These are phyloP conservation scores for Hemithea aestivaria DNA, from an alignment of 2,888 invertebrate species.

Conservation along the genomic window DNA sequence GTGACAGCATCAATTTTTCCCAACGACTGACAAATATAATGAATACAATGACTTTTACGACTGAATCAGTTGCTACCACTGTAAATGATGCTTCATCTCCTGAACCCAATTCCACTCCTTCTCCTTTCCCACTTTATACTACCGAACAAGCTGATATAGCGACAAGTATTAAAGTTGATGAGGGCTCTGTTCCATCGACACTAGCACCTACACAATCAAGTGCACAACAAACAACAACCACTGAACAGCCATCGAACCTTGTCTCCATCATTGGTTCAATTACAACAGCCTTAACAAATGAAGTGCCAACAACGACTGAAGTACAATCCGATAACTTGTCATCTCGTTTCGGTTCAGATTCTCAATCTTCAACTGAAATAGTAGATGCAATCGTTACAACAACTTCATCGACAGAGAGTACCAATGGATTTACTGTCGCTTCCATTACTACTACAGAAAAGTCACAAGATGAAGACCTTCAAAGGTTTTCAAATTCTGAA, in stretches of 20 bases:
- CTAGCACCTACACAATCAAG: conserved; percentile 1
- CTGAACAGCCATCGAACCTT: too few relatives aligned
- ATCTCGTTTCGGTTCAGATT: conserved; percentile 19
- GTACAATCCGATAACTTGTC: conserved; percentile 15
- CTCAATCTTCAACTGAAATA: conserved; percentile 1
- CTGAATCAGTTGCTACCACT: conserved; percentile 37
- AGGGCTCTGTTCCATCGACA: conserved; percentile 19
- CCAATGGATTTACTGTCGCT: conserved; percentile 21
- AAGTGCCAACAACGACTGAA: conserved; percentile 24
- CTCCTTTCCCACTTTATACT: conserved; percentile 33
- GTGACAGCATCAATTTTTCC: conserved; percentile 50
- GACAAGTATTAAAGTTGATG: conserved; percentile 29
- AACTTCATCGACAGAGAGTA: conserved; percentile 6
- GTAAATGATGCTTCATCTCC: conserved; percentile 33
- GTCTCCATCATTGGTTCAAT: conserved; percentile 1
- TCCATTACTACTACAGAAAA: conserved; percentile 29
- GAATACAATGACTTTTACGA: conserved; percentile 56
- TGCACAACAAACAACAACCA: conserved; percentile 11
- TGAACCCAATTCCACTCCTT: conserved; percentile 32
- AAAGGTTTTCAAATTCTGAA: conserved; percentile 6
- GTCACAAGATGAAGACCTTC: conserved; percentile 14
- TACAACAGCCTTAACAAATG: conserved; percentile 18
- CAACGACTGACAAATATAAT: conserved; percentile 61
- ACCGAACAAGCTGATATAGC: conserved; percentile 32
- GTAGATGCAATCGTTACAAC: conserved; percentile 2